Percentiles rank a stretch among this genome's conserved stretches.
These are phyloP conservation scores for Eubucco bourcierii DNA, from an alignment of 2,113 vertebrate genomes.

Conservation along the genomic window DNA sequence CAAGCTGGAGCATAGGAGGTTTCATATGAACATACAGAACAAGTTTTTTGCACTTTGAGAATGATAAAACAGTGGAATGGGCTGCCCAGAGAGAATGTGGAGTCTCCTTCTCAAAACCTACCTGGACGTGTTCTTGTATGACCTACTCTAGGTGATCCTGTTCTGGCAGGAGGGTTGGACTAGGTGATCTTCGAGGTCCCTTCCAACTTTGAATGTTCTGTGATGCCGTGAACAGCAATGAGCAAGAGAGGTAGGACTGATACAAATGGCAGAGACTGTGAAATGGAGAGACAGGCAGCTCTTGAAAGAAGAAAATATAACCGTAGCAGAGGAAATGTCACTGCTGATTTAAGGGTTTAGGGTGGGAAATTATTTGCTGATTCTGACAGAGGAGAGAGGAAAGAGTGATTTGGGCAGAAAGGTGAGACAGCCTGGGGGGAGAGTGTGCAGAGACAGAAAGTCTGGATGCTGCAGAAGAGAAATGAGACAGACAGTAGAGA, in stretches of 20 bases:
- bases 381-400: constrained; percentile 4
- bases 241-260: not conserved
- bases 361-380: not conserved
- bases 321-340: not conserved
- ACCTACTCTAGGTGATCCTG: no score
- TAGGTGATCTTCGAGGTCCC: no score
- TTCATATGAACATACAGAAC: no score
- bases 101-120: no score
- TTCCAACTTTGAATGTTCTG: no score
- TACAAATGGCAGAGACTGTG: not conserved
- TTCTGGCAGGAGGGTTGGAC: no score
- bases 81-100: no score
- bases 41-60: no score
- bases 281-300: not conserved
- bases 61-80: no score
- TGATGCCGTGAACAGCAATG: not conserved
- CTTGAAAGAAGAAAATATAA: not conserved
- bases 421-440: not conserved
- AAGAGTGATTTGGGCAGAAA: constrained; percentile 6
- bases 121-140: no score
- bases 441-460: not conserved
- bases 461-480: not conserved
- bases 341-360: not conserved
- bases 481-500: not conserved
- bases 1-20: no score